Base-by-base conservation (phyloP, 2,797 vertebrate genomes). In the Coendou prehensilis region DNA sequence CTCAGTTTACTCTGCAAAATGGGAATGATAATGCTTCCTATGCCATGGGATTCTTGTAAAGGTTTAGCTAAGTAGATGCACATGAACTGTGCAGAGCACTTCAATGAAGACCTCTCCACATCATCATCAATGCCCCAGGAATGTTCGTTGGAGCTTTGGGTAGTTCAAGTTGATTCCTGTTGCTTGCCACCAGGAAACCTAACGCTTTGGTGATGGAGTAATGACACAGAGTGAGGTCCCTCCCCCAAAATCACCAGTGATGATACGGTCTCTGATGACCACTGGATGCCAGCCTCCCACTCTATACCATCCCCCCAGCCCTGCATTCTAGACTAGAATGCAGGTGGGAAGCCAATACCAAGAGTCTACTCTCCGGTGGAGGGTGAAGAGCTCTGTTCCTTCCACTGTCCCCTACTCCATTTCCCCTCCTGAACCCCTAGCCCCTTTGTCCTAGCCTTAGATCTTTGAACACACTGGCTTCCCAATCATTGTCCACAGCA, bases 1-100 rank as follows among this genome's bases (percentile, higher is more conserved):
- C 80, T 95, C 90, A 2, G n/a, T 87, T 86, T 85, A 50, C 28
- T 83, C 84, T 69, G 67, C 20, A 91, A 90, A 94, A 52, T 20
- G 57, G 63, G 54, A n/a, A 37, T 37, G 11, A 15, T 10, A 11
- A 37, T 37, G 41, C 54, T 47, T 71, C n/a, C 41, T 28, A 13
- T 59, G 15, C 18, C 71, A 20, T 0, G 22, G 22, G 11, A 26
- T 6, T 26, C 4, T 45, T 33, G 17, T n/a, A 23, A 67, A 75
- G 78, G 47, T 15, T 85, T 87, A 64, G 37, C 28, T 33, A 9
- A 71, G 47, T 45, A 52, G 30, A 87, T 37, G 28, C 4, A 33
- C 6, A 30, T 7, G 6, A 2, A 15, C 41, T 1, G 8, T 23
- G 56, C 5, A 10, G 56, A 59, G 37, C 2, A 23, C 8, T 9